Base-by-base conservation (phyloP, 2,888 invertebrate genomes). In the Eugnorisma glareosa region DNA sequence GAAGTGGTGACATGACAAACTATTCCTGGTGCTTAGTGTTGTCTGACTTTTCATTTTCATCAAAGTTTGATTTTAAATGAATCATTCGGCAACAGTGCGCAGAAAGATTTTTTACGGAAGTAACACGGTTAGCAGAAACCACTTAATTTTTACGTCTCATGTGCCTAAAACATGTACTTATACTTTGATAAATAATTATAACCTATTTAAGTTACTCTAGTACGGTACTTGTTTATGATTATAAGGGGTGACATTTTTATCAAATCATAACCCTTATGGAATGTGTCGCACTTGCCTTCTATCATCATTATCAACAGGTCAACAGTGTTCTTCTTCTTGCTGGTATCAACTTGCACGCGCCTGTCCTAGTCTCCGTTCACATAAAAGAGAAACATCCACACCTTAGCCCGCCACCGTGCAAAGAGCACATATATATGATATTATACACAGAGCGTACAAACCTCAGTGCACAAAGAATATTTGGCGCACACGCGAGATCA, bases 401-500 rank as follows among this genome's bases (percentile, higher is more conserved):
- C 57, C 68, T 69, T 51, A 21, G 43, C 11, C 51, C 5, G 2
- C 64, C 28, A 40, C n/a, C 66, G 28, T 11, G 48, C 61, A 83
- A 79, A 69, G 74, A 80, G 57, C 71, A 77, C 74, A 77, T 77
- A 70, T 80, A 79, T 48, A 78, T 67, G 75, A 59, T 66, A 28
- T 77, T 72, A 72, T 40, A 77, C 73, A 77, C 85, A 84, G 83
- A 81, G 45, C 59, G 79, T 84, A 83, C 82, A 78, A 86, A 83
- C 83, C 79, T 84, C 77, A 80, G 73, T 74, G 88, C 78, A 81
- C 73, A 85, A 82, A 89, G 89, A 90, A 89, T 88, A 91, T 92
- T 91, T 89, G 89, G 92, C 89, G 91, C 89, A 89, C 88, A 90
- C 89, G 87, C 87, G 82, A 94, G 91, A 94, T 95, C 94, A 95